Conservation (phyloP, 2,888 invertebrate species). For the Polydrusus tereticollis region DNA sequence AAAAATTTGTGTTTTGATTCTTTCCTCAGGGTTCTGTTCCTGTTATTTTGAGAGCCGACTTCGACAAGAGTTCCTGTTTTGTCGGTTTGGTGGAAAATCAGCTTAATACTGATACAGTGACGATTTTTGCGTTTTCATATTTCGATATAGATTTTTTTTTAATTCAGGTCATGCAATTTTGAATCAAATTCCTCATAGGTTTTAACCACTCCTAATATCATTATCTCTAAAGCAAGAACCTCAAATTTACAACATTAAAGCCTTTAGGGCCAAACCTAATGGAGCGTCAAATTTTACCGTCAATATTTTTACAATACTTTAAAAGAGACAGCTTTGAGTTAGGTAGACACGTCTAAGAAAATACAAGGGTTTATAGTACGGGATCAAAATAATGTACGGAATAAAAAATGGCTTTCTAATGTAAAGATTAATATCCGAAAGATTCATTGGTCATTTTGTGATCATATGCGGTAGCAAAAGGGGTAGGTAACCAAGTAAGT, state of each 20-base stretch:
- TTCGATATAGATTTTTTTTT: no score
- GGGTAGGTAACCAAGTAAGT: constrained; percentile 14
- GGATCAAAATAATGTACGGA: not conserved
- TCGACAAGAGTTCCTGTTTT: no score
- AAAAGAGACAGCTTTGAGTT: not conserved
- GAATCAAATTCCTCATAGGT: no score
- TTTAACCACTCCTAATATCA: no score
- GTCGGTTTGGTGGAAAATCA: no score
- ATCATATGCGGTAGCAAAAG: not conserved
- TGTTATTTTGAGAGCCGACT: no score
- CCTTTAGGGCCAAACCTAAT: constrained; percentile 28
- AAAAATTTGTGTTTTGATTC: no score
- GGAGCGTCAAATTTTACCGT: constrained; percentile 43
- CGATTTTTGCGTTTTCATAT: no score
- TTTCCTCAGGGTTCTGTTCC: no score
- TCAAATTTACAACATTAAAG: not conserved
- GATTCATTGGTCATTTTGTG: constrained; percentile 23
- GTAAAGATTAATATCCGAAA: constrained; percentile 16
- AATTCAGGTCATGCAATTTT: no score
- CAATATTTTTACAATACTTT: constrained; percentile 49
- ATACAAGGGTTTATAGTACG: not conserved
- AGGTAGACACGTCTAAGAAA: constrained; percentile 1
- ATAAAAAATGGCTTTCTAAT: not conserved
- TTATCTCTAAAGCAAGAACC: not conserved
- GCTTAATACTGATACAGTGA: no score